Evolutionary conservation across 2,888 invertebrate species (phyloP).

Genomic region (Epinotia brunnichana): DNA sequence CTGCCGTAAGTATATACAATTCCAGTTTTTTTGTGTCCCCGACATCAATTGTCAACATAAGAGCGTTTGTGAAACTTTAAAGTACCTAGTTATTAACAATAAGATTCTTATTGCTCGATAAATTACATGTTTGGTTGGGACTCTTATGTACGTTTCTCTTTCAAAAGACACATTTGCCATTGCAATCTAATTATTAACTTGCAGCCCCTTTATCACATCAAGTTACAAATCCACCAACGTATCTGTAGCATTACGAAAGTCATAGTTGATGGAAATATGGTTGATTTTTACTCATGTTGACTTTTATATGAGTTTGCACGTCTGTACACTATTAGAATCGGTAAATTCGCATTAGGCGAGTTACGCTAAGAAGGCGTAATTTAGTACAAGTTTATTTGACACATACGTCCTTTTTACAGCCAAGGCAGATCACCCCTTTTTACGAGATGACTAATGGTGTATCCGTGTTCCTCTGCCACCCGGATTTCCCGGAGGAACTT

Average conservation of each 20-base stretch:
- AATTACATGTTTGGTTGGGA: no score
- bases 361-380: neutral
- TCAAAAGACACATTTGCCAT: neutral
- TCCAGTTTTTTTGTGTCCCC: no score
- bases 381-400: neutral
- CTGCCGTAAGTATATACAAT: no score
- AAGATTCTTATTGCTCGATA: no score
- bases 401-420: neutral
- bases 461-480: slow-evolving; percentile 28
- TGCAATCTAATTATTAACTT: neutral
- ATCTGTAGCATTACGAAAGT: neutral
- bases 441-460: slow-evolving; percentile 37
- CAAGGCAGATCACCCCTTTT: slow-evolving; percentile 15
- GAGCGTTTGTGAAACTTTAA: no score
- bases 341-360: neutral
- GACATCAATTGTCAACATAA: no score
- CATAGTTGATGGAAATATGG: neutral
- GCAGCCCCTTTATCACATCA: neutral
- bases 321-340: neutral
- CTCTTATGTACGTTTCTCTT: no score
- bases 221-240: neutral
- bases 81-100: no score
- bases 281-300: neutral
- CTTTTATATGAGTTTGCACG: slow-evolving; percentile 2
- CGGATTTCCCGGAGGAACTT: slow-evolving; percentile 36